These are phyloP conservation scores for Petrolisthes cinctipes DNA, from an alignment of 2,888 invertebrate species.

Conservation along the genomic window DNA sequence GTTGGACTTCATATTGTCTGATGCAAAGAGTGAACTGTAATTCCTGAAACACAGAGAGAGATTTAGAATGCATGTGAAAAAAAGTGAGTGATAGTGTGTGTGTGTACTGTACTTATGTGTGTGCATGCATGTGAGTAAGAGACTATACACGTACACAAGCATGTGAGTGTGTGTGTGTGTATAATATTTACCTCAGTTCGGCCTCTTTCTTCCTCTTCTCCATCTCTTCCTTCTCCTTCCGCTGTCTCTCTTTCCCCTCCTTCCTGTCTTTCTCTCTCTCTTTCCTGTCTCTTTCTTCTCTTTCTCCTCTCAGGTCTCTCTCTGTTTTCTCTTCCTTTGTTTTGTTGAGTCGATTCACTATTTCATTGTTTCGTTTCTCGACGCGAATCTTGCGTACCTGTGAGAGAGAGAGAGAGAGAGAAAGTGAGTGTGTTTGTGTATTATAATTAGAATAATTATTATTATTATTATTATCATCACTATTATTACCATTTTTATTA, in stretches of 20 bases:
- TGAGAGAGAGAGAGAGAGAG: conserved; percentile 53
- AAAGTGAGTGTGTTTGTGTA: background rate
- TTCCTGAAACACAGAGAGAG: conserved; percentile 55
- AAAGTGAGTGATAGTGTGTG: no score
- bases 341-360: conserved; percentile 93
- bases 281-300: conserved; percentile 75
- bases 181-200: conserved; percentile 58
- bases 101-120: background rate
- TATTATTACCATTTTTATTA: no score
- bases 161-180: no score
- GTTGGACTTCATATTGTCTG: conserved; percentile 86
- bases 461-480: no score
- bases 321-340: conserved; percentile 80
- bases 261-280: conserved; percentile 71
- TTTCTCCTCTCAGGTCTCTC: conserved; percentile 83
- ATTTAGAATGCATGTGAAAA: background rate
- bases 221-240: conserved; percentile 76
- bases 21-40: conserved; percentile 64
- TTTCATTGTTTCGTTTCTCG: conserved; percentile 88
- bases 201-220: conserved; percentile 64
- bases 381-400: conserved; percentile 85
- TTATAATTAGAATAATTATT: background rate
- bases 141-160: background rate
- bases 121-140: background rate
- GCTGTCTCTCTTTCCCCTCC: conserved; percentile 60